Evolutionary conservation across 2,113 vertebrate genomes (phyloP).

Genomic region (Aix galericulata): DNA sequence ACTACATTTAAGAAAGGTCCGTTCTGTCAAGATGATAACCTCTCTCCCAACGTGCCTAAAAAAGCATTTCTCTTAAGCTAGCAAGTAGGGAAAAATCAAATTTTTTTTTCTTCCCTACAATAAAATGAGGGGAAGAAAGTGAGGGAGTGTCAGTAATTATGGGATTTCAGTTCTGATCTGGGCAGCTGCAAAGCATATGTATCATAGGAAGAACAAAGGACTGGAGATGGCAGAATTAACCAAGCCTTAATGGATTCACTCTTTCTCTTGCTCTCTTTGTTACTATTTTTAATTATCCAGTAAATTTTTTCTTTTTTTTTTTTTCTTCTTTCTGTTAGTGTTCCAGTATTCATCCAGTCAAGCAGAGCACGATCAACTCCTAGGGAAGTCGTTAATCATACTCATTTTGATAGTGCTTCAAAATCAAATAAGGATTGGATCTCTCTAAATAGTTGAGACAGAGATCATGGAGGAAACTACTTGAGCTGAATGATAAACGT

Average conservation of each 20-base stretch:
- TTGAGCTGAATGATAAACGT: background rate
- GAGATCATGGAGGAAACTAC: background rate
- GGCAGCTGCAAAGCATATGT: slow-evolving; percentile 28
- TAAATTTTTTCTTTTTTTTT: background rate
- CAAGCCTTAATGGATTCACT: background rate
- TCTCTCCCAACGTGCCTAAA: background rate
- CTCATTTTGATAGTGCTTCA: background rate
- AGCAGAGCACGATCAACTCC: background rate
- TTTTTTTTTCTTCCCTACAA: background rate
- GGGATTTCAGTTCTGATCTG: background rate
- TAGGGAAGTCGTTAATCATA: background rate
- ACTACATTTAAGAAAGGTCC: background rate
- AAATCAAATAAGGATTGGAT: background rate
- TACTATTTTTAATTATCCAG: slow-evolving; percentile 21
- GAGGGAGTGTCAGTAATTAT: slow-evolving; percentile 9
- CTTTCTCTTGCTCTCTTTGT: slow-evolving; percentile 19
- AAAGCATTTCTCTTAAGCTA: background rate
- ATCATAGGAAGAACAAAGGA: slow-evolving; percentile 14
- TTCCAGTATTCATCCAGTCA: background rate
- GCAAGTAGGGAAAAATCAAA: background rate
- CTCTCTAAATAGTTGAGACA: background rate
- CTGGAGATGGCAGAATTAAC: slow-evolving; percentile 28
- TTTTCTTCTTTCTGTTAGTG: background rate
- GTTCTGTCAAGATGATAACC: too few relatives aligned
- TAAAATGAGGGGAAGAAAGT: background rate